Evolutionary conservation across 92 coral and sea anemone species (phyloP).

Genomic region (Diadumene lineata): DNA sequence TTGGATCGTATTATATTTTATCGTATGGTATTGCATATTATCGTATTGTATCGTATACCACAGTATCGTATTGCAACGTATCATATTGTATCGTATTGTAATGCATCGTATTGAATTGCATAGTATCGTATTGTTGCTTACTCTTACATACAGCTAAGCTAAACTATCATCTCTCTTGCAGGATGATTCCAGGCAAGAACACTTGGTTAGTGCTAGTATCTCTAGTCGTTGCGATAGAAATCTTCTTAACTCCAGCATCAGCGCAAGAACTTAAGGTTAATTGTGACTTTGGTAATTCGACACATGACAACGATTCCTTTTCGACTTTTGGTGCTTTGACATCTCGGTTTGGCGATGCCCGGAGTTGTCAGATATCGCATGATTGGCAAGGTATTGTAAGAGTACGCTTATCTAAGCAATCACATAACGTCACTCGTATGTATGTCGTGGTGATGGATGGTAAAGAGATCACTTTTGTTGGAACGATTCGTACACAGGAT

Average conservation of each 20-base stretch:
- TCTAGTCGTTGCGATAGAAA: conserved; percentile 12
- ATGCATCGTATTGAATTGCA: no score
- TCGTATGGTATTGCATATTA: no score
- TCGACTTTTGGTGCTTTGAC: conserved; percentile 42
- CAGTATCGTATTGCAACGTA: no score
- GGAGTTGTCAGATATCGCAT: conserved; percentile 52
- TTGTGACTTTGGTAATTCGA: conserved; percentile 67
- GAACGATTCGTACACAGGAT: conserved; percentile 46
- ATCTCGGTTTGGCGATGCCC: conserved; percentile 53
- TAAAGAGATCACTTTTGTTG: conserved; percentile 60
- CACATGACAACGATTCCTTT: conserved; percentile 30
- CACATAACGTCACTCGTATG: conserved; percentile 43
- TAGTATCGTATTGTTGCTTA: no score
- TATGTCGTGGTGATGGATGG: conserved; percentile 65
- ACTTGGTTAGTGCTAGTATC: not conserved
- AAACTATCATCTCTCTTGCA: not conserved
- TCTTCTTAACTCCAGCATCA: not conserved
- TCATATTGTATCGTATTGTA: no score
- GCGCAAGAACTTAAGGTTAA: conserved; percentile 35
- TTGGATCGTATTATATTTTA: no score
- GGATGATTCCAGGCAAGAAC: not conserved
- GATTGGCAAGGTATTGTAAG: conserved; percentile 55
- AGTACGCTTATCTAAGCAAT: conserved; percentile 34
- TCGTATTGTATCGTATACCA: no score
- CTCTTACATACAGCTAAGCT: not conserved